Evolutionary conservation across 2,888 invertebrate species (phyloP), one percentile per base, ranked within the genome.

Genomic region (Tetramorium bicarinatum): DNA sequence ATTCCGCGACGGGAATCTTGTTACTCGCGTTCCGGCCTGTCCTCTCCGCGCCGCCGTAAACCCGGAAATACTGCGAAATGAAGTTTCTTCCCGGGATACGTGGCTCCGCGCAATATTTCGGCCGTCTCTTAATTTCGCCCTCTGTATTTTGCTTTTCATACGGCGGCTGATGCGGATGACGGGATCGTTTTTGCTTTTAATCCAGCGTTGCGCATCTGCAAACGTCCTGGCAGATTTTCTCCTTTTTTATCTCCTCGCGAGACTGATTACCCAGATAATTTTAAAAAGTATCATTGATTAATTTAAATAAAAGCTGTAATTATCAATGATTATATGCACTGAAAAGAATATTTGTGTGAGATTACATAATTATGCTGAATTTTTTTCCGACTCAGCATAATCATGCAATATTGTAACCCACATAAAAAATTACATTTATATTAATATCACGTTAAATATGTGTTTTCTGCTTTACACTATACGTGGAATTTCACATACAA

Each of bases 11-110:
- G 3, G 8, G 34, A 69, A 80, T 59, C 71, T 71, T 59, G 79
- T 80, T 80, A 80, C 11, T 29, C 47, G 18, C 59, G 59, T 80
- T 79, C 71, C 71, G 71, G 8, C 47, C 47, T 59, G 47, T 49
- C 47, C 25, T 18, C 21, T 6, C 29, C 29, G 29, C 34, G n/a
- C 18, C 44, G 25, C 34, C 9, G 44, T 44, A 25, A 74, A 44
- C 34, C 29, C 54, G 59, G 59, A 69, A 79, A 66, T 44, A 54
- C 67, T 6, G 21, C 18, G 54, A 77, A 44, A 80, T 49, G 59
- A 80, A 71, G 47, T 80, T 80, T 71, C 71, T 59, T 25, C 59
- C 47, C 13, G 1, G 47, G 34, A 47, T 47, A 44, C 54, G n/a
- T 49, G 18, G 21, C 56, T 34, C 15, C 15, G 21, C 8, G 56